Evolutionary conservation across 1,140 invertebrate genomes (phyloP), one percentile per base, ranked within the genome.

Genomic region (Zaprionus ornatus): DNA sequence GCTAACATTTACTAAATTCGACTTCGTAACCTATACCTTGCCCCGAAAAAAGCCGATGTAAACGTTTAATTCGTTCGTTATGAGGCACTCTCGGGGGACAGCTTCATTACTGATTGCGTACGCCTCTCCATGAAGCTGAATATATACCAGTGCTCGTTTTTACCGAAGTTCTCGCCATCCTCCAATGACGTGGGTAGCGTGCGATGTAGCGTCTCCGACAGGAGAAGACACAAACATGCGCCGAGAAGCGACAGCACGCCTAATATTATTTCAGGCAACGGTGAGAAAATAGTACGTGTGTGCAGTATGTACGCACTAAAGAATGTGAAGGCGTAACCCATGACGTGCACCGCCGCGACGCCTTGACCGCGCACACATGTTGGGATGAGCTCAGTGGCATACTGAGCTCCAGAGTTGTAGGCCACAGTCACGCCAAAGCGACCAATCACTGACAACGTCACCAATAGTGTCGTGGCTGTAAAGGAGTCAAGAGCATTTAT

Each of bases 381-480:
- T 3, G 95, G 95, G 45, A 95, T 94, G n/a, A 95, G 83, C 75
- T 96, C 95, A 1, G 95, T 94, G 37, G 95, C 94, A 78, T 95
- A 96, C 64, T 95, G 94, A 25, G 95, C 90, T 73, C 94, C 90
- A 4, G 95, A 94, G 76, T 95, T 94, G 88, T 95, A 96, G 17
- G 95, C 94, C 9, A 95, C 94, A n/a, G 95, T 95, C 23, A 95
- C 94, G 25, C 94, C 94, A 68, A 95, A 94, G 64, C 95, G 93
- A 9, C 95, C 95, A 54, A 95, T 80, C 6, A 95, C 93, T 0
- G 84, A 79, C 7, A 92, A 79, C 9, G 77, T 77, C 4, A 91
- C 91, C 13, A 92, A 50, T 1, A 92, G 7, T 1, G 66, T 74
- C 1, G 79, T 79, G 7, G 74, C 85, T 88, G 48, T 6, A 21